phyloP scores from a whole-genome alignment of 1,140 invertebrate genomes.

The Penaeus indicus region DNA sequence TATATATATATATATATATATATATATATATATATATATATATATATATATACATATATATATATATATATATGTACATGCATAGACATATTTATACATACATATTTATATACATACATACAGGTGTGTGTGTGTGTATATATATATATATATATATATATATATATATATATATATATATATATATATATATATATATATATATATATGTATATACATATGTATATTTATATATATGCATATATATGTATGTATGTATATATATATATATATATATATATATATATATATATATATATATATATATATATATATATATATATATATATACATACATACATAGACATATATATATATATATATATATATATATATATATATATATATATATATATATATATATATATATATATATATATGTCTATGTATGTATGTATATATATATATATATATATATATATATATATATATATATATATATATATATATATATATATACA shows the following conservation, averaged over 20 bases:
- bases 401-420: too few relatives aligned
- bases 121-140: not conserved
- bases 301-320: conserved; percentile 27
- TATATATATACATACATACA: conserved; percentile 4
- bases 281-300: conserved; percentile 30
- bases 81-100: too few relatives aligned
- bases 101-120: too few relatives aligned
- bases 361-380: too few relatives aligned
- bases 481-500: conserved; percentile 24
- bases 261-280: conserved; percentile 15
- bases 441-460: conserved; percentile 30
- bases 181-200: conserved; percentile 28
- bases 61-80: too few relatives aligned
- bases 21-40: too few relatives aligned
- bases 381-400: too few relatives aligned
- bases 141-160: conserved; percentile 30
- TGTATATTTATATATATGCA: not conserved
- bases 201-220: conserved; percentile 10
- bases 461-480: conserved; percentile 30
- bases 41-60: too few relatives aligned
- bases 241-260: too few relatives aligned
- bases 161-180: conserved; percentile 30
- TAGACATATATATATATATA: not conserved
- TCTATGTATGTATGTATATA: not conserved
- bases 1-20: too few relatives aligned